Evolutionary conservation across 2,888 invertebrate species (phyloP).

Genomic region (Meliscaeva auricollis): DNA sequence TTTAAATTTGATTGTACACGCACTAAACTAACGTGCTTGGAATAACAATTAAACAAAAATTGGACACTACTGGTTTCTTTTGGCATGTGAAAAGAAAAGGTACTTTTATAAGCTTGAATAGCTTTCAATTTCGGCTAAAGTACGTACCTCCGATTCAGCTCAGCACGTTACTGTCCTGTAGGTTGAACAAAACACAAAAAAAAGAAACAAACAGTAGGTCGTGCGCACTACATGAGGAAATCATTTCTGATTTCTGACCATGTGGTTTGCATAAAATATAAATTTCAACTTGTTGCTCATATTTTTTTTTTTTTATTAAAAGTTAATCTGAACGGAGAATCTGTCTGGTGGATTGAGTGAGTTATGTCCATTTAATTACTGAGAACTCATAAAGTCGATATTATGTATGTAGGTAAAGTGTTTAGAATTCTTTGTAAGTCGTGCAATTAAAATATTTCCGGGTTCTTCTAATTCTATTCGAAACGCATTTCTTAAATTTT

Average conservation of each 20-base stretch:
- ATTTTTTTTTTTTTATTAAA: not conserved
- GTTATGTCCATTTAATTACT: conserved; percentile 38
- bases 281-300: conserved; percentile 17
- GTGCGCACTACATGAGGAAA: conserved; percentile 57
- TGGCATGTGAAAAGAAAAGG: conserved; percentile 19
- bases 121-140: conserved; percentile 30
- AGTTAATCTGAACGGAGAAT: conserved; percentile 18
- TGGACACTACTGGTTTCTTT: conserved; percentile 7
- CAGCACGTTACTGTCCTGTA: conserved; percentile 21
- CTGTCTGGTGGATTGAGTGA: conserved; percentile 42
- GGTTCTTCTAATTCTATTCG: conserved; percentile 33
- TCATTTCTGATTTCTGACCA: conserved; percentile 38
- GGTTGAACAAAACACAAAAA: conserved; percentile 4
- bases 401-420: no score
- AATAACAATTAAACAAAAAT: conserved; percentile 29
- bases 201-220: conserved; percentile 40
- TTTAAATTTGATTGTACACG: conserved; percentile 64
- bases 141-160: conserved; percentile 19
- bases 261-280: conserved; percentile 64
- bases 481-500: conserved; percentile 11
- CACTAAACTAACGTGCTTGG: conserved; percentile 53
- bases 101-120: not conserved
- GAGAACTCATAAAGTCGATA: conserved; percentile 22
- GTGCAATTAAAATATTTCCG: conserved; percentile 53
- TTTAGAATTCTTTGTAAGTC: conserved; percentile 48